Evolutionary conservation across 2,888 invertebrate genomes (phyloP), one percentile per base, ranked within the genome.

Genomic region (Chloromyia formosa): DNA sequence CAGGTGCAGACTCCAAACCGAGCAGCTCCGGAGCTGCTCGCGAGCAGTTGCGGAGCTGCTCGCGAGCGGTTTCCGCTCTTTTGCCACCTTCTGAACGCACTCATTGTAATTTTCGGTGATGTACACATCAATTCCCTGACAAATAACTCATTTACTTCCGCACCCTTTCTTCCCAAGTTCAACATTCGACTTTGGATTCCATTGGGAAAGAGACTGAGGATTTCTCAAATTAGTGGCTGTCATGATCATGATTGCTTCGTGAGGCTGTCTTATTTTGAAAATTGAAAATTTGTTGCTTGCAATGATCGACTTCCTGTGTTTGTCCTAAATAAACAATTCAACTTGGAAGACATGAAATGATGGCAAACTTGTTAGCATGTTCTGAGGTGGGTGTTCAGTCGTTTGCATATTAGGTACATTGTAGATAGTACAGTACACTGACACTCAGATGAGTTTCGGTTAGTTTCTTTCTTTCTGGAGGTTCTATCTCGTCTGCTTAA

Each of bases 261-360:
- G 18, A 16, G 35, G 71, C 56, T 22, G 58, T 69, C 71, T 56
- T 58, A 56, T 71, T 71, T 42, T 56, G 58, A 56, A 58, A 54
- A 69, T 54, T 54, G 35, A 71, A 71, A 71, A 42, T 71, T 71
- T 71, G 71, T 71, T 18, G 71, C 40, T 58, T 56, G 71, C 56
- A 74, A 74, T 74, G 69, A 74, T 74, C 74, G 68, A 74, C 71
- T 74, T 74, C 74, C 74, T 45, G 74, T 74, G 54, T 74, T 74
- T 74, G 71, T 74, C 74, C 74, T 74, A 74, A 74, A 49, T 71
- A 74, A 74, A 74, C 74, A 74, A 71, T 56, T 71, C 71, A 71
- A 40, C 1, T 23, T 35, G 5, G 35, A 71, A 71, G 71, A 71
- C 71, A 22, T 45, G 62, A 64, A 20, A 71, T 71, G 71, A 71